Conservation (phyloP, 2,113 vertebrate genomes). For the Callionymus lyra region DNA sequence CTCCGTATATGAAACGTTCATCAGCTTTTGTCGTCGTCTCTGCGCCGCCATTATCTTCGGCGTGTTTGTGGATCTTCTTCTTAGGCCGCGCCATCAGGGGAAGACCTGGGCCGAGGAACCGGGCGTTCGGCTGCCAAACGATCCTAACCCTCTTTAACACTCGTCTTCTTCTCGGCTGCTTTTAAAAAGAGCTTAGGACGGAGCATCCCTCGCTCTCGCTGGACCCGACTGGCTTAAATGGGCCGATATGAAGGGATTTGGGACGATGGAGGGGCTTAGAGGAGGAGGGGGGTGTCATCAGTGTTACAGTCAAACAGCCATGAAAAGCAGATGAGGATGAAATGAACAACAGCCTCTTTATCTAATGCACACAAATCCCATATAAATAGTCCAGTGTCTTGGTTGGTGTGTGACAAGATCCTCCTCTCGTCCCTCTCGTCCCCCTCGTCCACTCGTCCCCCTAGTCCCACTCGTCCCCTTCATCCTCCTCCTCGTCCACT, state of each 20-base stretch:
- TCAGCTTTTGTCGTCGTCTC: constrained; percentile 61
- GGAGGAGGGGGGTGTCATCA: constrained; percentile 67
- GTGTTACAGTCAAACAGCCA: constrained; percentile 72
- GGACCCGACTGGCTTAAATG: constrained; percentile 70
- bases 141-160: constrained; percentile 62
- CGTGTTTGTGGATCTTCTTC: constrained; percentile 68
- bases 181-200: constrained; percentile 74
- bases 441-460: too few relatives aligned
- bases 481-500: too few relatives aligned
- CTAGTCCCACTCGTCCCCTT: constrained; percentile 10
- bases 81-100: constrained; percentile 50
- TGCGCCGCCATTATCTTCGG: constrained; percentile 61
- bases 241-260: constrained; percentile 72
- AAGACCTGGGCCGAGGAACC: constrained; percentile 54
- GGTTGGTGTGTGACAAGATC: constrained; percentile 43
- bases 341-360: constrained; percentile 71
- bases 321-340: constrained; percentile 70
- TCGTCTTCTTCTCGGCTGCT: constrained; percentile 52
- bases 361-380: constrained; percentile 76
- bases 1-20: constrained; percentile 26
- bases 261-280: constrained; percentile 69
- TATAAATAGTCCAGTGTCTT: constrained; percentile 71
- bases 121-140: constrained; percentile 73
- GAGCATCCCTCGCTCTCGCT: constrained; percentile 59
- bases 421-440: constrained; percentile 8